Conservation (phyloP, 1,140 invertebrate species). For the Drosophila lini region DNA sequence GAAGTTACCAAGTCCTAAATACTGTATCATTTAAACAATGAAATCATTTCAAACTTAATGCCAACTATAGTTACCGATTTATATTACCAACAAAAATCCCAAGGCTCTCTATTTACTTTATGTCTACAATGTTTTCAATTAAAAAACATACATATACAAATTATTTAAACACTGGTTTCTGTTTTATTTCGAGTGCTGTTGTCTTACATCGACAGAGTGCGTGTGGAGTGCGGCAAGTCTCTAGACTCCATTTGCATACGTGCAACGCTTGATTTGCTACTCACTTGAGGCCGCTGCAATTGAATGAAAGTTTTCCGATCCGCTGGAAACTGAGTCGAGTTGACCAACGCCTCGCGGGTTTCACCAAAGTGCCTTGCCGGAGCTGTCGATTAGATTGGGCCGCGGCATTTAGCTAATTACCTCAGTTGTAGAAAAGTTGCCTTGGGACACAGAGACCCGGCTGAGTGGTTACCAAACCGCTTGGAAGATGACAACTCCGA, state of each 20-base stretch:
- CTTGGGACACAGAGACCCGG: slow-evolving; percentile 1
- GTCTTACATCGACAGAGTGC: neutral
- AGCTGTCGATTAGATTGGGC: slow-evolving; percentile 68
- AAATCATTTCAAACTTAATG: neutral
- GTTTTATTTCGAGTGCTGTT: slow-evolving; percentile 8
- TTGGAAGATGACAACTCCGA: slow-evolving; percentile 25
- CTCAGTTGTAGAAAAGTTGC: slow-evolving; percentile 26
- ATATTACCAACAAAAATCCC: neutral
- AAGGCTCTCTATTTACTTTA: neutral
- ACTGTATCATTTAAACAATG: neutral
- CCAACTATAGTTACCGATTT: too few relatives aligned
- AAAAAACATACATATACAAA: neutral
- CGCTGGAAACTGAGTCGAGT: slow-evolving; percentile 6
- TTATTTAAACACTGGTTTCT: neutral
- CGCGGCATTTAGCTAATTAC: slow-evolving; percentile 68
- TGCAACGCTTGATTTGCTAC: slow-evolving; percentile 41
- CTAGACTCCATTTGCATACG: slow-evolving; percentile 58
- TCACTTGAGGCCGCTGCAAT: slow-evolving; percentile 33
- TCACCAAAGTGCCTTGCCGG: slow-evolving; percentile 63
- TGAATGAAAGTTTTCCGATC: slow-evolving; percentile 68
- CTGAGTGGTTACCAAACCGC: slow-evolving; percentile 31
- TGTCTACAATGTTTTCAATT: neutral
- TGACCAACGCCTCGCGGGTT: slow-evolving; percentile 59
- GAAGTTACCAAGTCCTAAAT: too few relatives aligned
- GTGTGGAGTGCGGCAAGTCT: slow-evolving; percentile 27